A percentile compares a stretch with the other conserved stretches of the same genome.
Evolutionary conservation across 2,113 vertebrate species (phyloP).

Genomic region (Ranitomeya variabilis): DNA sequence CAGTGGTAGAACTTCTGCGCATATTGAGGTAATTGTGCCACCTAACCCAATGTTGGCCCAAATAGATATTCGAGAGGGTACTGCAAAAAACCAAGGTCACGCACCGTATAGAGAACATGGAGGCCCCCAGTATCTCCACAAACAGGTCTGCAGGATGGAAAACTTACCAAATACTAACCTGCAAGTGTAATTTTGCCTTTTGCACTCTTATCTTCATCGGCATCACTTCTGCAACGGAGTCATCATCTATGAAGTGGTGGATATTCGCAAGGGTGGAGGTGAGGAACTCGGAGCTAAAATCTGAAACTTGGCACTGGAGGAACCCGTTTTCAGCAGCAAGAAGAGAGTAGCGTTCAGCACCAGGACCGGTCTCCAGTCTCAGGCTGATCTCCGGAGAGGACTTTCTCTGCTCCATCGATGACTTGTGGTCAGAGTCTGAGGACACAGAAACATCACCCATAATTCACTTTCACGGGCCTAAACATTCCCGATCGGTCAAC

Average conservation of each 20-base stretch:
- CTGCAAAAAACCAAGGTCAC: no score
- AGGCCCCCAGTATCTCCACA: no score
- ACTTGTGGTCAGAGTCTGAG: slow-evolving; percentile 75
- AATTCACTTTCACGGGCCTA: background rate
- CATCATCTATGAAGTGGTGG: slow-evolving; percentile 90
- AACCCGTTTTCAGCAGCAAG: slow-evolving; percentile 93
- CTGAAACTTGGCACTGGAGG: slow-evolving; percentile 87
- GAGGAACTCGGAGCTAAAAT: slow-evolving; percentile 88
- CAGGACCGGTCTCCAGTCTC: slow-evolving; percentile 87
- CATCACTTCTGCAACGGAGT: slow-evolving; percentile 85
- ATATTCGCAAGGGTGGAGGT: slow-evolving; percentile 91
- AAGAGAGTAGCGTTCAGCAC: slow-evolving; percentile 82
- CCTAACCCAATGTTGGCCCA: no score
- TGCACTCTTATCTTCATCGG: slow-evolving; percentile 94
- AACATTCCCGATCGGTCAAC: background rate
- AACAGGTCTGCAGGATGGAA: background rate
- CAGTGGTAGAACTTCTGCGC: no score
- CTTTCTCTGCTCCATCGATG: slow-evolving; percentile 64
- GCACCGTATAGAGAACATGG: no score
- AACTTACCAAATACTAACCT: slow-evolving; percentile 73
- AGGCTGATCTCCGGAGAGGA: slow-evolving; percentile 83
- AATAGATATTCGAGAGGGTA: no score
- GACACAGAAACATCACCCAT: slow-evolving; percentile 58
- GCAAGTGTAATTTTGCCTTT: slow-evolving; percentile 87
- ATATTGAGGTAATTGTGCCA: no score